Percentiles rank a stretch among this genome's conserved stretches.
Evolutionary conservation across 2,888 invertebrate species (phyloP).

Genomic region (Watsonalla binaria): DNA sequence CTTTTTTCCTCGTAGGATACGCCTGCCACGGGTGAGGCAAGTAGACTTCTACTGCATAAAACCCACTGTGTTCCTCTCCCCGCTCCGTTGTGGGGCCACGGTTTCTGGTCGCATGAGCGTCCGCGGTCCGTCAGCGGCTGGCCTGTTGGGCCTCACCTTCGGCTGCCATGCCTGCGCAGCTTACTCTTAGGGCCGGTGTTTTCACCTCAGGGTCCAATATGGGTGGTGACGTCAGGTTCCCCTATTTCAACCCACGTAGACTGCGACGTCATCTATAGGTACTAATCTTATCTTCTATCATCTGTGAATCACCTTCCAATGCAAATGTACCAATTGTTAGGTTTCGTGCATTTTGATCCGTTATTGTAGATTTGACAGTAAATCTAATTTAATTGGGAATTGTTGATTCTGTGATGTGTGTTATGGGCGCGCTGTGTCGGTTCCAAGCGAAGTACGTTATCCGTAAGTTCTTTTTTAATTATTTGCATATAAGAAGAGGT

Average conservation of each 20-base stretch:
- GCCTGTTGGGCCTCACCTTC: no score
- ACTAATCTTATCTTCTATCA: neutral
- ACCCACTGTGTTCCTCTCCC: no score
- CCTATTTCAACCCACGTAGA: neutral
- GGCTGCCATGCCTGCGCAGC: no score
- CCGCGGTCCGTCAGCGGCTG: no score
- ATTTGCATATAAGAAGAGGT: neutral
- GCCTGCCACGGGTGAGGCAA: no score
- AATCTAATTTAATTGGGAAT: neutral
- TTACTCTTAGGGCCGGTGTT: no score
- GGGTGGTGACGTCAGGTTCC: no score
- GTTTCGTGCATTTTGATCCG: neutral
- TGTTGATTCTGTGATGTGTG: constrained; percentile 46
- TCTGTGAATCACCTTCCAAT: neutral
- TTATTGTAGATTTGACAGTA: neutral
- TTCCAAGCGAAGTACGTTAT: constrained; percentile 70
- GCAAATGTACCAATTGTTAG: neutral
- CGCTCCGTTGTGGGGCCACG: no score
- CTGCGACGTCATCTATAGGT: neutral
- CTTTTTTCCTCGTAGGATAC: no score
- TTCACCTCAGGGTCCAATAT: no score
- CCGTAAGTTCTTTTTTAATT: constrained; percentile 44
- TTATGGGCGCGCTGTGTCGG: constrained; percentile 69
- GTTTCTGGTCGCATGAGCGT: no score
- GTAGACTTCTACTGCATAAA: no score